A percentile compares a stretch with the other conserved stretches of the same genome.
Conservation (phyloP, 1,140 invertebrate species). For the Drosophila nannoptera region DNA sequence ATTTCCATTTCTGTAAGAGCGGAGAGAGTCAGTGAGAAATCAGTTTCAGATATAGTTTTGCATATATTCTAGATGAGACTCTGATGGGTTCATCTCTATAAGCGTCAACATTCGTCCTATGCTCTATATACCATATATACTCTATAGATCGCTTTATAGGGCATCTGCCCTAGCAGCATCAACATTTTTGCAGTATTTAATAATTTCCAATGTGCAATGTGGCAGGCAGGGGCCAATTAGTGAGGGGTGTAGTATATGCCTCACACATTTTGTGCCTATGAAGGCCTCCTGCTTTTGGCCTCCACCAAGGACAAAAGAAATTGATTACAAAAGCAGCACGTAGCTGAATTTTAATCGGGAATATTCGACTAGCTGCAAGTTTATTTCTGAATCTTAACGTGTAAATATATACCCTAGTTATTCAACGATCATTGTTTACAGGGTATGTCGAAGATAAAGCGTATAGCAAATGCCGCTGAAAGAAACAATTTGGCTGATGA, state of each 20-base stretch:
- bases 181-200: constrained; percentile 20
- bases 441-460: constrained; percentile 17
- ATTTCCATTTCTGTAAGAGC: constrained; percentile 86
- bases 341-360: background rate
- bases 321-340: constrained; percentile 15
- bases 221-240: background rate
- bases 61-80: background rate
- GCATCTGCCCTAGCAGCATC: no score
- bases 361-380: background rate
- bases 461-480: constrained; percentile 39
- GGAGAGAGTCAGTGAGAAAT: constrained; percentile 20
- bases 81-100: no score
- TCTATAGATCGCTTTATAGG: no score
- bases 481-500: constrained; percentile 36
- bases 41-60: background rate
- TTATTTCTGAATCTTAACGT: background rate
- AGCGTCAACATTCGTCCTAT: no score
- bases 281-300: constrained; percentile 53
- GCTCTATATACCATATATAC: no score
- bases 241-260: no score
- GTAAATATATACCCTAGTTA: no score
- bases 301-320: constrained; percentile 51
- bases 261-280: background rate
- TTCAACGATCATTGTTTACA: background rate
- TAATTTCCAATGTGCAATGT: constrained; percentile 31